Conservation (phyloP, 2,888 invertebrate genomes). For the Malthinus flaveolus region DNA sequence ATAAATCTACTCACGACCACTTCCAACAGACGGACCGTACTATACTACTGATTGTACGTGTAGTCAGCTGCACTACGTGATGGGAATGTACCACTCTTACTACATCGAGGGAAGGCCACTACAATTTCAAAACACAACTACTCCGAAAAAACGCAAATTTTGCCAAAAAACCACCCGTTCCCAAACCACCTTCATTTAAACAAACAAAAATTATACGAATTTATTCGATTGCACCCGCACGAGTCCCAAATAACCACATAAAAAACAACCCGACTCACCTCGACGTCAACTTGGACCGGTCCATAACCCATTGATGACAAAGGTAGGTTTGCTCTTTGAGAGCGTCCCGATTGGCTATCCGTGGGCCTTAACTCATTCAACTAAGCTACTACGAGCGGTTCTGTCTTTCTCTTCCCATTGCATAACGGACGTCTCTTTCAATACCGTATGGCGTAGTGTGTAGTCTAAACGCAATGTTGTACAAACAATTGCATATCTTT, state of each 20-base stretch:
- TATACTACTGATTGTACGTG: slow-evolving; percentile 56
- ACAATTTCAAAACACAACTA: background rate
- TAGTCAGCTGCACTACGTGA: slow-evolving; percentile 59
- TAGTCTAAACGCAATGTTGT: slow-evolving; percentile 18
- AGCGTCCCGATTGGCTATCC: slow-evolving; percentile 64
- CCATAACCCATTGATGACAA: slow-evolving; percentile 74
- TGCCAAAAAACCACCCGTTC: too few species aligned
- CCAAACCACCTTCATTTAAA: too few species aligned
- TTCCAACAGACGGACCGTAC: slow-evolving; percentile 49
- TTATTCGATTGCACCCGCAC: too few species aligned
- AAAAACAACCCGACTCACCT: slow-evolving; percentile 40
- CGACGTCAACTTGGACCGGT: slow-evolving; percentile 60
- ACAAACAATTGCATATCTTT: slow-evolving; percentile 34
- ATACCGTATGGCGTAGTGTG: slow-evolving; percentile 37
- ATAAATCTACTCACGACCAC: slow-evolving; percentile 31
- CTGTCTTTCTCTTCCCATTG: slow-evolving; percentile 37
- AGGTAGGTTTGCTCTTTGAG: slow-evolving; percentile 65
- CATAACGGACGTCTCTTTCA: slow-evolving; percentile 32
- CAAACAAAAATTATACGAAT: too few species aligned
- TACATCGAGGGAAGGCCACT: slow-evolving; percentile 44
- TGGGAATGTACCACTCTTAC: slow-evolving; percentile 52
- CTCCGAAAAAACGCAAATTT: background rate
- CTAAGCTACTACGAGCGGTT: slow-evolving; percentile 40
- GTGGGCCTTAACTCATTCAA: slow-evolving; percentile 50
- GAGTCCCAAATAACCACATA: too few species aligned